Evolutionary conservation across 1,140 invertebrate genomes (phyloP).

Genomic region (Lanistes nyassanus): DNA sequence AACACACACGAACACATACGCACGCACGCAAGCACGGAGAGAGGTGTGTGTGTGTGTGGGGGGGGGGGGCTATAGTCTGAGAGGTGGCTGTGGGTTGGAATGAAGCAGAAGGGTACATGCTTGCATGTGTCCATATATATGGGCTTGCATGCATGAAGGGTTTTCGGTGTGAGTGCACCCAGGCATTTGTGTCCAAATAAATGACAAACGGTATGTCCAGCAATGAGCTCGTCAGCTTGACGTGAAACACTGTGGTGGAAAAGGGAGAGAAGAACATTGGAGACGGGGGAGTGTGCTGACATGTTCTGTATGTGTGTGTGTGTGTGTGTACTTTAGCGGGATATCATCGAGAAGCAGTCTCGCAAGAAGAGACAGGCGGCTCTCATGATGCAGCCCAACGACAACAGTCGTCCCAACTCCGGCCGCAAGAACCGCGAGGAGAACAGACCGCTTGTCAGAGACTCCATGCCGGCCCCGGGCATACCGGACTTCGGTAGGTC

Average conservation of each 20-base stretch:
- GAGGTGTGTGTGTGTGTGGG: too few species aligned
- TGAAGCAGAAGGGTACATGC: background rate
- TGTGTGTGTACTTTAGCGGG: constrained; percentile 23
- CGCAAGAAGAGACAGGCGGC: constrained; percentile 32
- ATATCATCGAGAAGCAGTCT: constrained; percentile 32
- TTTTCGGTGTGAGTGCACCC: background rate
- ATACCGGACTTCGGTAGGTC: constrained; percentile 35
- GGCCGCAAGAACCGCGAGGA: constrained; percentile 40
- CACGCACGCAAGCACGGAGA: background rate
- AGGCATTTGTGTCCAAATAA: background rate
- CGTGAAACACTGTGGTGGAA: background rate
- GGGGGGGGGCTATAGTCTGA: too few species aligned
- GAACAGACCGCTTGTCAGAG: constrained; percentile 38
- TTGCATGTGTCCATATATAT: background rate
- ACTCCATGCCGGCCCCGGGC: constrained; percentile 8
- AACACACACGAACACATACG: background rate
- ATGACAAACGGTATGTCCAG: background rate
- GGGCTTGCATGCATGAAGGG: background rate
- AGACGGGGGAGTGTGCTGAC: background rate
- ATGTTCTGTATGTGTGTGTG: background rate
- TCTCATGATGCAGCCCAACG: constrained; percentile 43
- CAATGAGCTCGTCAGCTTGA: background rate
- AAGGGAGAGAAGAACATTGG: background rate
- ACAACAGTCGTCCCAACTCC: constrained; percentile 37
- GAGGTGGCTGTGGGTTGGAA: too few species aligned